Percentiles rank a stretch among this genome's conserved stretches.
These are phyloP conservation scores for Lycia hirtaria DNA, from an alignment of 2,888 invertebrate genomes.

Conservation along the genomic window DNA sequence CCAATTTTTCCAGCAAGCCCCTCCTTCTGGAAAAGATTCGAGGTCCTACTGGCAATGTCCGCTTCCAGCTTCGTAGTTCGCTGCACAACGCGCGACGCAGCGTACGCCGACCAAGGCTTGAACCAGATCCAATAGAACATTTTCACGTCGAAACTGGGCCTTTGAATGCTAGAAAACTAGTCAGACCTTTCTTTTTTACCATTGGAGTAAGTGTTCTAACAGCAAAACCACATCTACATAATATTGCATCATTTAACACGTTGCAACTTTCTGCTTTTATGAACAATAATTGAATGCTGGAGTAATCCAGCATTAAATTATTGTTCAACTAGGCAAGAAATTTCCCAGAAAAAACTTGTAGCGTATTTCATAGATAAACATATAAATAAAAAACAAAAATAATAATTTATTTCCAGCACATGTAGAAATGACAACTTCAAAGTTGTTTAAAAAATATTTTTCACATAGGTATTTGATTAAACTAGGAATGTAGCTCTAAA, in stretches of 20 bases:
- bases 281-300: too few relatives aligned
- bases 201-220: slow-evolving; percentile 81
- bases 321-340: too few relatives aligned
- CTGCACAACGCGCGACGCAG: slow-evolving; percentile 66
- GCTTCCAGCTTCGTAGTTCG: slow-evolving; percentile 64
- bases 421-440: too few relatives aligned
- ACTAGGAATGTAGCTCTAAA: too few relatives aligned
- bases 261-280: too few relatives aligned
- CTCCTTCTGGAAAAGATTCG: slow-evolving; percentile 51
- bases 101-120: slow-evolving; percentile 52
- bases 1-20: slow-evolving; percentile 57
- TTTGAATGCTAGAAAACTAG: slow-evolving; percentile 73
- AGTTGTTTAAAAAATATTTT: too few relatives aligned
- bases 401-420: too few relatives aligned
- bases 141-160: slow-evolving; percentile 72
- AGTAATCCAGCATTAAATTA: too few relatives aligned
- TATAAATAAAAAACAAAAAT: too few relatives aligned
- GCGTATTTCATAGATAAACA: too few relatives aligned
- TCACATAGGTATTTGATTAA: too few relatives aligned
- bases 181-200: slow-evolving; percentile 88
- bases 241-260: background rate
- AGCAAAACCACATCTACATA: background rate
- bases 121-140: slow-evolving; percentile 73
- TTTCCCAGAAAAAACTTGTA: too few relatives aligned
- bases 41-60: slow-evolving; percentile 47